phyloP scores from a whole-genome alignment of 2,113 vertebrate genomes.

The Callospermophilus lateralis region DNA sequence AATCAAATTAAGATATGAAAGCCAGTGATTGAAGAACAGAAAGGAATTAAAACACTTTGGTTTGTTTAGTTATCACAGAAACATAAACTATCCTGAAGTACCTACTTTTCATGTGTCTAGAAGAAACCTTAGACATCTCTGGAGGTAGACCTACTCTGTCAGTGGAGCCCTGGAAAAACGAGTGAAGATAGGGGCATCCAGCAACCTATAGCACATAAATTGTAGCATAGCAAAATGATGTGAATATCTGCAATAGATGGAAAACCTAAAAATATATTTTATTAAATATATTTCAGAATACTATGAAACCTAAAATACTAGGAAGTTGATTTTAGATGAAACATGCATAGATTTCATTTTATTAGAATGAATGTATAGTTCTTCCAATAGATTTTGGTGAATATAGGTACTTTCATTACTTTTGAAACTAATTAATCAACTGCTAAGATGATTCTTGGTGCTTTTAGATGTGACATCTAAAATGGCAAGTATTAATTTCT shows the following conservation, averaged over 20 bases:
- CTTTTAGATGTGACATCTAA: not conserved
- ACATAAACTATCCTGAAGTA: not conserved
- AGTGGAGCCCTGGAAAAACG: not conserved
- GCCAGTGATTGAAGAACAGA: not conserved
- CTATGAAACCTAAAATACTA: not conserved
- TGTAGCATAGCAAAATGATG: not conserved
- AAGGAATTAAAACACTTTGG: not conserved
- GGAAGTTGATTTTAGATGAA: not conserved
- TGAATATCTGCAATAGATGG: not conserved
- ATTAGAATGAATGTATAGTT: not conserved
- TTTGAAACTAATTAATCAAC: not conserved
- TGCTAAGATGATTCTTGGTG: not conserved
- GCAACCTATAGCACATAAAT: not conserved
- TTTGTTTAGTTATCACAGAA: not conserved
- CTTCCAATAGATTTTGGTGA: not conserved
- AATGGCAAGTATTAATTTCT: not conserved
- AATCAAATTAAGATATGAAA: not conserved
- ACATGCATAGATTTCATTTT: not conserved
- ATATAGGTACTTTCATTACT: not conserved
- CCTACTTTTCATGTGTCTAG: not conserved
- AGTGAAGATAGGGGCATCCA: not conserved
- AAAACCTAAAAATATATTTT: not conserved
- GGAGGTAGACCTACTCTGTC: not conserved
- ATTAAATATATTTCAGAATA: not conserved
- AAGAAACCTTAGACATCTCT: not conserved